Base-by-base conservation (phyloP, 2,888 invertebrate species). In the Acholoe squamosa region DNA sequence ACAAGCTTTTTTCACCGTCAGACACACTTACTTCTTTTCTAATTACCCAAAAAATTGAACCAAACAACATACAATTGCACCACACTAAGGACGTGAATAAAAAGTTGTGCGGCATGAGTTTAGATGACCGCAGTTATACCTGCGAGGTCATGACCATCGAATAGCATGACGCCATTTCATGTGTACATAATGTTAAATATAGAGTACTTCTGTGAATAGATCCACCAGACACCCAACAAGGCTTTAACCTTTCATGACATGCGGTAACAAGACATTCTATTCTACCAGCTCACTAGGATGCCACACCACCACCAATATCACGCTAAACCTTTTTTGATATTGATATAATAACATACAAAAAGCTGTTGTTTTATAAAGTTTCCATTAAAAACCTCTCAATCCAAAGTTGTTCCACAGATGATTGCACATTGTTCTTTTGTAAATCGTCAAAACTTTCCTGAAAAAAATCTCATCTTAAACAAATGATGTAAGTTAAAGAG, bases 1-100 rank as follows among this genome's bases (percentile, higher is more conserved):
- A 52, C 86, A 86, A 86, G 86, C 86, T 56, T 86, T n/a, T 86
- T 86, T 86, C 86, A 86, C 86, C 54, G 54, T 86, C 86, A 86
- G 54, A 86, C 33, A 84, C 84, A 86, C 86, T 31, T 86, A n/a
- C 33, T 43, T 76, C 28, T 76, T 28, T 61, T 61, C 7, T 76
- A 31, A 61, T 7, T 43, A 61, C 3, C 3, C 7, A 14, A 54
- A 61, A 61, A 19, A 61, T 3, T 61, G 61, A n/a, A 61, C 61
- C 19, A 61, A 61, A 61, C 43, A 61, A 61, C 19, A 14, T 19
- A 61, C 61, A 61, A 19, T 61, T 61, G 61, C 61, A 61, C 61
- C 61, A 61, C 61, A 61, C 61, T n/a, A 71, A 71, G 71, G 71
- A 28, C 71, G 71, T 25, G 71, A 71, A 3, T 28, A 43, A 61